Conservation (phyloP, 1,140 invertebrate genomes). For the Bombus terrestris region DNA sequence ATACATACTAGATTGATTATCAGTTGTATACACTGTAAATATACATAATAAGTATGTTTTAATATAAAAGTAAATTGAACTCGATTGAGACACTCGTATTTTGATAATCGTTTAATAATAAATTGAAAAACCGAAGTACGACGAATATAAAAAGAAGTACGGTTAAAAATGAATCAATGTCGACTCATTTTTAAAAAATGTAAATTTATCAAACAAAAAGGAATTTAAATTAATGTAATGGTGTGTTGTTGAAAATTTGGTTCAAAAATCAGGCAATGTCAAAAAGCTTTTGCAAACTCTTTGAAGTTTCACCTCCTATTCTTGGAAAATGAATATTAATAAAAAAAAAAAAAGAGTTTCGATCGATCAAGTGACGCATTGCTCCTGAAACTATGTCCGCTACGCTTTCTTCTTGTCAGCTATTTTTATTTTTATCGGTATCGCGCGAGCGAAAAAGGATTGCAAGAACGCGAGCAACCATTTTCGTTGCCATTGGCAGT, state of each 20-base stretch:
- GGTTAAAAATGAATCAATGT: too few species aligned
- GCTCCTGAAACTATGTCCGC: constrained; percentile 64
- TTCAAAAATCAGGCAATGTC: background rate
- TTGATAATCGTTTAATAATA: too few species aligned
- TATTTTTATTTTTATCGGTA: constrained; percentile 60
- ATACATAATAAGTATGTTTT: background rate
- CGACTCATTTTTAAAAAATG: background rate
- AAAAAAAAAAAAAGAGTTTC: background rate
- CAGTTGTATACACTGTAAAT: background rate
- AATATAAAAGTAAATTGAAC: background rate
- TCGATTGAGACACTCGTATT: background rate
- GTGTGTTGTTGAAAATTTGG: background rate
- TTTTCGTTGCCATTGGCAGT: constrained; percentile 37
- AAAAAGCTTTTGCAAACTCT: background rate
- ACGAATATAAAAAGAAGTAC: background rate
- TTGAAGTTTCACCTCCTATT: background rate
- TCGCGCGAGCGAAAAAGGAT: background rate
- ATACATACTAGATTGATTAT: too few species aligned
- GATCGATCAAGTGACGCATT: constrained; percentile 57
- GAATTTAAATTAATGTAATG: background rate
- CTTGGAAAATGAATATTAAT: background rate
- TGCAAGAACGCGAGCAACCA: constrained; percentile 38
- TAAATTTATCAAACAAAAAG: background rate
- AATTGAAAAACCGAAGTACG: background rate
- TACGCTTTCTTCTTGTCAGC: constrained; percentile 74